These are phyloP conservation scores for Meteorus colon DNA, from an alignment of 2,888 invertebrate genomes.

Conservation along the genomic window DNA sequence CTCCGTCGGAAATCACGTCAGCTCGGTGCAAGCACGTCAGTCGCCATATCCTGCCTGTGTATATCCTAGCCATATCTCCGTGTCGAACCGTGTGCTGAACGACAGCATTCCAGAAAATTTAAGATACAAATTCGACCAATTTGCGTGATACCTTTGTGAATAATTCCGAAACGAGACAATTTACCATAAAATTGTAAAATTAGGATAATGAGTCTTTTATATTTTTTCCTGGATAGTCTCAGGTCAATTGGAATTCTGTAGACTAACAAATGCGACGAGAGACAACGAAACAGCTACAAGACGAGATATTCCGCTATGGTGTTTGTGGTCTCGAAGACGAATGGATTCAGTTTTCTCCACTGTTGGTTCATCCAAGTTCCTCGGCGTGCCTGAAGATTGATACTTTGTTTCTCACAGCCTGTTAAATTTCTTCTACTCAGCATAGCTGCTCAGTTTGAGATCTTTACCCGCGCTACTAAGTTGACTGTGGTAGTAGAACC, in stretches of 20 bases:
- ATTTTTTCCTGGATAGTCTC: background rate
- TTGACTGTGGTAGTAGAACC: conserved; percentile 7
- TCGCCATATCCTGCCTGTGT: conserved; percentile 37
- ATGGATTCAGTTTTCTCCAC: conserved; percentile 39
- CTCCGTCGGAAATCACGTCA: conserved; percentile 64
- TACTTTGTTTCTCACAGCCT: conserved; percentile 50
- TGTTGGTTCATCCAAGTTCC: conserved; percentile 53
- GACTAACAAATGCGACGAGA: background rate
- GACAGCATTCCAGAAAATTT: background rate
- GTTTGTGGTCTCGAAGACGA: conserved; percentile 30
- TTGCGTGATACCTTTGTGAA: background rate
- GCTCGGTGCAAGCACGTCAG: conserved; percentile 58
- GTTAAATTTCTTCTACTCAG: conserved; percentile 52
- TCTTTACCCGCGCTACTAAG: conserved; percentile 10
- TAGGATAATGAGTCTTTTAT: background rate
- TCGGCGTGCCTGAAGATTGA: conserved; percentile 48
- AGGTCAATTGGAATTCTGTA: background rate
- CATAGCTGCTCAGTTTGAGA: conserved; percentile 17
- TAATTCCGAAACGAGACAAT: conserved; percentile 9
- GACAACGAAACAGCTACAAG: background rate
- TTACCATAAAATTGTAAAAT: background rate
- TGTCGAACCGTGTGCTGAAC: background rate
- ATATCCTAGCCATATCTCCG: conserved; percentile 26
- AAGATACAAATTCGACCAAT: background rate
- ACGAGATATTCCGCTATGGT: background rate